Evolutionary conservation across 1,140 invertebrate species (phyloP).

Genomic region (Trichonephila inaurata): DNA sequence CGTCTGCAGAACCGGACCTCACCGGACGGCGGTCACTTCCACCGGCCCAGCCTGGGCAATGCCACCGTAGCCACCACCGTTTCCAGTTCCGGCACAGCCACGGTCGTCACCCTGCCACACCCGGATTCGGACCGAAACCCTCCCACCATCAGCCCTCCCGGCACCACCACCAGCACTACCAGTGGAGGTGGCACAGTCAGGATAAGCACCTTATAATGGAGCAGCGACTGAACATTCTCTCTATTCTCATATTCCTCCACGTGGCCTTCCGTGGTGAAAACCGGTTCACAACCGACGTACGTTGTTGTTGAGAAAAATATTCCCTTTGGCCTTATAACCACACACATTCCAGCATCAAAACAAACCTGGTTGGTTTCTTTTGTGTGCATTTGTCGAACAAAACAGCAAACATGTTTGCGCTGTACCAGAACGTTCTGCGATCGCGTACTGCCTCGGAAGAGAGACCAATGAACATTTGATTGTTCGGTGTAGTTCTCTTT

Average conservation of each 20-base stretch:
- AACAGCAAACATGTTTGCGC: conserved; percentile 44
- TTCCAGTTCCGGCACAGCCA: conserved; percentile 65
- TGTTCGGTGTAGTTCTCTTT: conserved; percentile 11
- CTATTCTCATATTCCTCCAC: conserved; percentile 44
- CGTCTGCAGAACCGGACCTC: conserved; percentile 80
- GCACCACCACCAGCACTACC: neutral
- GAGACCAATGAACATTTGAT: conserved; percentile 34
- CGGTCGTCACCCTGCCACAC: conserved; percentile 73
- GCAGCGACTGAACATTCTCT: neutral
- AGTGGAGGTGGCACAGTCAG: conserved; percentile 52
- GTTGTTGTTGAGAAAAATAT: conserved; percentile 42
- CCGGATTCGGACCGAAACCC: conserved; percentile 57
- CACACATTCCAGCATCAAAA: conserved; percentile 66
- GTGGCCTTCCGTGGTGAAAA: conserved; percentile 69
- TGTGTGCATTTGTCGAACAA: conserved; percentile 59
- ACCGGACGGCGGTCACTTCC: conserved; percentile 71
- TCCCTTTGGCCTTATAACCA: conserved; percentile 75
- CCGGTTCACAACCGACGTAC: conserved; percentile 13
- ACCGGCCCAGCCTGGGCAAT: conserved; percentile 69
- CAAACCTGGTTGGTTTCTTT: conserved; percentile 58
- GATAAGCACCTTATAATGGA: conserved; percentile 61
- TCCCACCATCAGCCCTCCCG: conserved; percentile 3
- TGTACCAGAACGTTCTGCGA: conserved; percentile 7
- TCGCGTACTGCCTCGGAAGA: conserved; percentile 39
- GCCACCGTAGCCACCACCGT: conserved; percentile 43